Evolutionary conservation across 1,140 invertebrate species (phyloP).

Genomic region (Drosophila saltans): DNA sequence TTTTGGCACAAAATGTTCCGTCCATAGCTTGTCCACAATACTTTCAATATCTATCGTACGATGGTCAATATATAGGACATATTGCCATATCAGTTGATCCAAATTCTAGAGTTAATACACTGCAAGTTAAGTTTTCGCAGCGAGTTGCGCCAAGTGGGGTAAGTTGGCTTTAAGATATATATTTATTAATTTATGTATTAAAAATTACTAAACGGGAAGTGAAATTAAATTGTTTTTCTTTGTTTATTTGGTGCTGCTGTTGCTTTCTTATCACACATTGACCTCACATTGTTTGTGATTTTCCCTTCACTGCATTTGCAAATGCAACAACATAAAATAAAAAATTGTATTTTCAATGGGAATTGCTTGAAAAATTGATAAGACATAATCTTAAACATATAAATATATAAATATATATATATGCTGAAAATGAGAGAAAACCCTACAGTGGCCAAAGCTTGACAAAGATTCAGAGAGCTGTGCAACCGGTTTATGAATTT

Average conservation of each 20-base stretch:
- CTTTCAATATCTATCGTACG: slow-evolving; percentile 51
- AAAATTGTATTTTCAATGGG: slow-evolving; percentile 20
- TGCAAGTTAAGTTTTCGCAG: slow-evolving; percentile 57
- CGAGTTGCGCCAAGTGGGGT: slow-evolving; percentile 43
- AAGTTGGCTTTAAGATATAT: slow-evolving; percentile 14
- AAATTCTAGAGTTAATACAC: slow-evolving; percentile 27
- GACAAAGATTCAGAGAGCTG: slow-evolving; percentile 14
- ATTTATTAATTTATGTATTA: not conserved
- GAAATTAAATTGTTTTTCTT: not conserved
- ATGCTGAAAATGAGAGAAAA: slow-evolving; percentile 6
- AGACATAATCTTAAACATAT: slow-evolving; percentile 12
- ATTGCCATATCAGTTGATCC: slow-evolving; percentile 42
- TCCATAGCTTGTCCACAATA: slow-evolving; percentile 51
- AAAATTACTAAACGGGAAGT: not conserved
- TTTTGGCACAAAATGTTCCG: slow-evolving; percentile 43
- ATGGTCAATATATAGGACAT: slow-evolving; percentile 47
- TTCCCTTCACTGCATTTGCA: slow-evolving; percentile 15
- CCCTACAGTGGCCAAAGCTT: not conserved
- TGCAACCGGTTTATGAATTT: slow-evolving; percentile 45
- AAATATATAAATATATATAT: not conserved
- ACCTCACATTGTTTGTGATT: slow-evolving; percentile 43
- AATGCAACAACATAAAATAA: not conserved
- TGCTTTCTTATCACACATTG: slow-evolving; percentile 52
- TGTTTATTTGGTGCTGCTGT: not conserved
- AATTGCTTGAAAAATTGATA: slow-evolving; percentile 45